Base-by-base conservation (phyloP, 2,797 vertebrate genomes). In the Aphelocoma californica region DNA sequence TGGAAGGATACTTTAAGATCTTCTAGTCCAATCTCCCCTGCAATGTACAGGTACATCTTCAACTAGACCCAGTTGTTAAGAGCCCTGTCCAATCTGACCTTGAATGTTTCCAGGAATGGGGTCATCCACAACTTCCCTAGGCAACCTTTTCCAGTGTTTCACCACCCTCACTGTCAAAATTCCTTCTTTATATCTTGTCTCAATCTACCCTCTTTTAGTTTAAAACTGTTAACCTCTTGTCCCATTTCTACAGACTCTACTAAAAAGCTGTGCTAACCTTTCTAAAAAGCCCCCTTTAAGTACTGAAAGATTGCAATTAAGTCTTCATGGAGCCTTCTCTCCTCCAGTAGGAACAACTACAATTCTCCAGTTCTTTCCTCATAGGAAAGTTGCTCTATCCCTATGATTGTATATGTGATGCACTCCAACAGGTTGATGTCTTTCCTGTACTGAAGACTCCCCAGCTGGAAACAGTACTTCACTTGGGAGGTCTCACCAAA, bases 181-280 rank as follows among this genome's bases (percentile, higher is more conserved):
- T 15, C 28, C 8, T 64, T 53, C 28, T 14, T 50, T 65, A 18
- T 13, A 14, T 38, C 2, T 40, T 32, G 11, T 29, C 6, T 50
- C 4, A 71, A 50, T 54, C 18, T 48, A n/a, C 8, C 3, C 2
- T 38, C 9, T 17, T 71, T 32, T 15, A 74, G 12, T 53, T 84
- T 54, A 45, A 66, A 66, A 25, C 6, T 3, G 4, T 54, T 74
- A 18, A 18, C 3, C 1, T 15, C 18, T 73, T 40, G 7, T 40
- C 16, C 18, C 53, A 10, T 10, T 1, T 1, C 18, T 9, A 32
- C 10, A 70, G 16, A 9, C 2, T 6, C 5, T 58, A 4, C 12
- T 26, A 42, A 36, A 56, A 73, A 15, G 9, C 31, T 51, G 23
- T 51, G 36, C 25, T 61, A 9, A 40, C 14, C 12, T 66, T 77